phyloP scores from a whole-genome alignment of 1,140 invertebrate genomes.

The Brachionus plicatilis region DNA sequence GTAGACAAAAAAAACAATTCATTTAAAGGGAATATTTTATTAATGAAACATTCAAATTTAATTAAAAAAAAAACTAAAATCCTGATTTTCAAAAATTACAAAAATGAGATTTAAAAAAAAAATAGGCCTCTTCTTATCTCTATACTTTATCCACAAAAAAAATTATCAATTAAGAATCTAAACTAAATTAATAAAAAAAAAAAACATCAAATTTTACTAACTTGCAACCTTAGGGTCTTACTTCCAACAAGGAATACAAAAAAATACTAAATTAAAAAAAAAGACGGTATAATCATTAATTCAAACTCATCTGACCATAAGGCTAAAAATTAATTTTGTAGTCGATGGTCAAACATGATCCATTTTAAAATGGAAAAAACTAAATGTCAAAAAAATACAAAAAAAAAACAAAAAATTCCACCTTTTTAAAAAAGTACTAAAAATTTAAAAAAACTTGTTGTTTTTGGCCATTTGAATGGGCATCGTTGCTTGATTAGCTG shows the following conservation, averaged over 20 bases:
- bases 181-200: not conserved
- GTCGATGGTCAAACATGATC: not conserved
- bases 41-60: not conserved
- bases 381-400: not conserved
- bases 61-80: not conserved
- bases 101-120: not conserved
- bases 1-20: not conserved
- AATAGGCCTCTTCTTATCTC: slow-evolving; percentile 10
- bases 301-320: not conserved
- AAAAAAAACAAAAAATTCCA: not conserved
- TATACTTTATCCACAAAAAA: not conserved
- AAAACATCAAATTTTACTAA: not conserved
- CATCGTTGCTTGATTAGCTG: not conserved
- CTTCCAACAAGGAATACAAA: not conserved
- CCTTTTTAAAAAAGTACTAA: not conserved
- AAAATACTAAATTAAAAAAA: not conserved
- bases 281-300: not conserved
- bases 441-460: not conserved
- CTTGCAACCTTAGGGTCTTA: not conserved
- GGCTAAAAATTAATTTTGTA: not conserved
- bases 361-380: not conserved
- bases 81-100: not conserved
- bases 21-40: not conserved
- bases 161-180: not conserved
- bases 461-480: not conserved